Conservation (phyloP, 1,140 invertebrate species). For the Conus betulinus region DNA sequence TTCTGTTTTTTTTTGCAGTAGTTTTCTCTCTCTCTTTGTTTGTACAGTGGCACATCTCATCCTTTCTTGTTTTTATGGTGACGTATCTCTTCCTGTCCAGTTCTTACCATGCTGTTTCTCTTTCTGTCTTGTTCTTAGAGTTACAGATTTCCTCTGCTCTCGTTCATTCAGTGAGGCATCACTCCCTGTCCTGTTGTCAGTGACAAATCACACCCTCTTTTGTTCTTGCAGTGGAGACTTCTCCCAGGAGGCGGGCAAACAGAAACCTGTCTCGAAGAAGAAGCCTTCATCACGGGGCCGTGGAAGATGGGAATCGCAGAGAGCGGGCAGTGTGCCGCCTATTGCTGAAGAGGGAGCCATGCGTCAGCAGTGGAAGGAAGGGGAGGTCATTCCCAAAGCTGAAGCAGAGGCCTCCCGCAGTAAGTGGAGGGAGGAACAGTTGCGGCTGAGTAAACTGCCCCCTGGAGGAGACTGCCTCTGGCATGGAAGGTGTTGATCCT, state of each 20-base stretch:
- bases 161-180: too few relatives aligned
- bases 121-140: neutral
- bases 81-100: neutral
- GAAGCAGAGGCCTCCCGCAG: constrained; percentile 43
- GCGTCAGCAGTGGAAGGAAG: constrained; percentile 32
- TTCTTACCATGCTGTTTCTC: neutral
- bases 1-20: too few relatives aligned
- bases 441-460: constrained; percentile 57
- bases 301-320: neutral
- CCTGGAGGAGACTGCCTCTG: constrained; percentile 68
- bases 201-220: neutral
- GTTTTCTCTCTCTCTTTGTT: too few relatives aligned
- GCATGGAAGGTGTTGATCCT: constrained; percentile 67
- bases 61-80: too few relatives aligned
- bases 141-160: neutral
- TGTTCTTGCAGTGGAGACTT: neutral
- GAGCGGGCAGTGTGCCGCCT: neutral
- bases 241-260: neutral
- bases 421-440: constrained; percentile 57
- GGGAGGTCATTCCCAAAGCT: constrained; percentile 34
- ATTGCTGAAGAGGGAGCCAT: constrained; percentile 34
- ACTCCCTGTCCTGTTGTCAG: too few relatives aligned
- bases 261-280: neutral
- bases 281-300: neutral
- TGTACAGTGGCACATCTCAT: too few relatives aligned